Evolutionary conservation across 2,888 invertebrate species (phyloP).

Genomic region (Drosophila infuscata): DNA sequence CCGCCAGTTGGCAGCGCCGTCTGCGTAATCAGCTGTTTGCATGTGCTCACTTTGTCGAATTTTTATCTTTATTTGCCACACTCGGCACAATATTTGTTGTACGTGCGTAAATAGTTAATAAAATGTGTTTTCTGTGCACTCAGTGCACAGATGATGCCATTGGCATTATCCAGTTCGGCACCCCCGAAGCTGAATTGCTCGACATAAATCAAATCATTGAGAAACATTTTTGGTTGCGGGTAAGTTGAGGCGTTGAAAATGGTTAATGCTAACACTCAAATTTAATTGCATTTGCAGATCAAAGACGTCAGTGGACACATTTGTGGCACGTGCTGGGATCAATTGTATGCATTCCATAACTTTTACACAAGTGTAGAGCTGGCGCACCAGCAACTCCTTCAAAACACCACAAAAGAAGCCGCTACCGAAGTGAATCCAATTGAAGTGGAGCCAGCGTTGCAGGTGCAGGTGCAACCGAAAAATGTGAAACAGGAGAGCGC

Average conservation of each 20-base stretch:
- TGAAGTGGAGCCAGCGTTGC: not conserved
- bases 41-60: slow-evolving; percentile 18
- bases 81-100: slow-evolving; percentile 3
- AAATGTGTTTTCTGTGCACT: slow-evolving; percentile 74
- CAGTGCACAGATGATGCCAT: slow-evolving; percentile 49
- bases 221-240: slow-evolving; percentile 75
- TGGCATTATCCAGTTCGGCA: slow-evolving; percentile 63
- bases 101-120: slow-evolving; percentile 6
- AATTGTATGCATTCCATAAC: slow-evolving; percentile 73
- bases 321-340: slow-evolving; percentile 69
- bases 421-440: not conserved
- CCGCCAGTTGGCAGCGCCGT: slow-evolving; percentile 31
- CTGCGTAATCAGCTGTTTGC: slow-evolving; percentile 40
- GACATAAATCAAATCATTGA: slow-evolving; percentile 64
- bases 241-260: slow-evolving; percentile 25
- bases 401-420: slow-evolving; percentile 1
- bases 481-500: slow-evolving; percentile 42
- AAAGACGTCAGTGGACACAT: slow-evolving; percentile 51
- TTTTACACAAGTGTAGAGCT: slow-evolving; percentile 74
- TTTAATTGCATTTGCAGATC: slow-evolving; percentile 33
- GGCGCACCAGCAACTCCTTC: slow-evolving; percentile 51
- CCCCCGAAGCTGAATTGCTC: slow-evolving; percentile 62
- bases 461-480: not conserved
- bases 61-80: slow-evolving; percentile 19
- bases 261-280: not conserved